Evolutionary conservation across 2,113 vertebrate species (phyloP), one percentile per base, ranked within the genome.

Genomic region (Anarhynchus alexandrinus): DNA sequence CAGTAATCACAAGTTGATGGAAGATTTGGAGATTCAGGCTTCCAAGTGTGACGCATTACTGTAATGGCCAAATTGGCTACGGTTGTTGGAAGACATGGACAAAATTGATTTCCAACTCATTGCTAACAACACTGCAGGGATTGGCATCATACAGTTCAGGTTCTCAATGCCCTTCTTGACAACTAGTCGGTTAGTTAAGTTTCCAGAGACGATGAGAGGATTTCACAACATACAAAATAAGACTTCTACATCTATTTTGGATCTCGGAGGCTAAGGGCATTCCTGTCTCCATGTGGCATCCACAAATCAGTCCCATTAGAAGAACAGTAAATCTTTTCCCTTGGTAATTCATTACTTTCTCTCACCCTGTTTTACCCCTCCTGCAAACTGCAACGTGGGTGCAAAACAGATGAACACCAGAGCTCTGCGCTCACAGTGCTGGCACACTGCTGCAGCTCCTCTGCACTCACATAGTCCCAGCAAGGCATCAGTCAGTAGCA

Each of bases 291-390:
- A 49, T 21, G 11, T 47, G 79, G 51, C 88, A 82, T 76, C 32
- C 74, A 43, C 70, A 66, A 70, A 32, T 27, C 51, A 40, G 25
- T 45, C n/a, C 1, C 1, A 38, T 79, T 29, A 32, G 32, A 45
- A 91, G 72, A 58, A 36, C 36, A 11, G 6, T 47, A 42, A 20
- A 32, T 80, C 38, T 51, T 57, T 40, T 40, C 40, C 40, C 40
- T 40, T 40, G 11, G 40, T 62, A 73, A 34, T 47, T 67, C 67
- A 16, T 45, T 42, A 10, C 29, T 74, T 82, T 67, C 18, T 30
- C 43, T 82, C 43, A 36, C 47, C 0, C 0, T 11, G 32, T 40
- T 55, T 45, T 45, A 45, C 20, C 65, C 29, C 38, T 89, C 0
- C 0, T 23, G 45, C 23, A 34, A 73, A 84, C 12, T 15, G 57